These are phyloP conservation scores for Bombus superbus DNA, from an alignment of 1,140 invertebrate species.

Conservation along the genomic window DNA sequence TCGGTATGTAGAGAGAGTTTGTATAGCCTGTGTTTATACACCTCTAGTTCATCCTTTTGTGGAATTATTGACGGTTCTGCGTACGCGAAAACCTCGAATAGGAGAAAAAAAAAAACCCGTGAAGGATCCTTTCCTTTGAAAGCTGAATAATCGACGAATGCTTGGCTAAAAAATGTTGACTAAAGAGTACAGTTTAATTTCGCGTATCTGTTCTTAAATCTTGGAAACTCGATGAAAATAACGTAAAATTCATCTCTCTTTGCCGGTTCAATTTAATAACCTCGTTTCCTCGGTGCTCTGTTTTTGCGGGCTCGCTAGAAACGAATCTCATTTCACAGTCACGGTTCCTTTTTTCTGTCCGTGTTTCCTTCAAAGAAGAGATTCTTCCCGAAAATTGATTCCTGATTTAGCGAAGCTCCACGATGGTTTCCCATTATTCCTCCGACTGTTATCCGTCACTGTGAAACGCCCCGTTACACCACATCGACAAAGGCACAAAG, in stretches of 20 bases:
- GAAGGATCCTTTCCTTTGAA: background rate
- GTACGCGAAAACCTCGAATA: background rate
- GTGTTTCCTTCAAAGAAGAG: background rate
- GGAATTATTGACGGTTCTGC: background rate
- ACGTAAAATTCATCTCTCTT: background rate
- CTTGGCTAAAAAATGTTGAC: background rate
- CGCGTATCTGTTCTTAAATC: background rate
- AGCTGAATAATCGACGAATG: background rate
- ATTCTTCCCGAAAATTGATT: conserved; percentile 14
- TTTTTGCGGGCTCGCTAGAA: background rate
- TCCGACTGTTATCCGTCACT: background rate
- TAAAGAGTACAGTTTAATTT: background rate
- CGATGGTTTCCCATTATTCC: background rate
- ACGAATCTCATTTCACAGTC: background rate
- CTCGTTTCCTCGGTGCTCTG: background rate
- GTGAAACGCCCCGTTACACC: background rate
- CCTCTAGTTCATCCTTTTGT: background rate
- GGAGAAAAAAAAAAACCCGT: background rate
- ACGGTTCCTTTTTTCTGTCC: background rate
- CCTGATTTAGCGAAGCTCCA: background rate
- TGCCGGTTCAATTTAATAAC: background rate
- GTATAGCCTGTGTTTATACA: too few relatives aligned
- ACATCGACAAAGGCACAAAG: conserved; percentile 14
- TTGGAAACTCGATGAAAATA: background rate
- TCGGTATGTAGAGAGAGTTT: background rate